Percentiles rank a stretch among this genome's conserved stretches.
phyloP scores from a whole-genome alignment of 2,113 vertebrate genomes.

The Salminus brasiliensis region DNA sequence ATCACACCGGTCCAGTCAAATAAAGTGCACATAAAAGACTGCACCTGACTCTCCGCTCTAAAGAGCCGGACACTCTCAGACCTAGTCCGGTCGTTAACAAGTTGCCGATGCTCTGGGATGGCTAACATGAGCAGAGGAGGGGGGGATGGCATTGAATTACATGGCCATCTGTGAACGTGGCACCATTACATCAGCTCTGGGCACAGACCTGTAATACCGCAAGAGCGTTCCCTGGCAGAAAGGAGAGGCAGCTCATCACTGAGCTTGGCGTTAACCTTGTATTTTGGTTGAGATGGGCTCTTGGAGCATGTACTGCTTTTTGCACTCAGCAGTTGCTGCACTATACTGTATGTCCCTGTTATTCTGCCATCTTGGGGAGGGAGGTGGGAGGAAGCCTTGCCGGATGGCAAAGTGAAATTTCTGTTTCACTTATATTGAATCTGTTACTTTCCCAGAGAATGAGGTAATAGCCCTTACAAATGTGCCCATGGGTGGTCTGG shows the following conservation, averaged over 20 bases:
- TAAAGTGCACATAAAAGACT: conserved; percentile 33
- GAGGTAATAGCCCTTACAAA: conserved; percentile 29
- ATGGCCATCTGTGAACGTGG: conserved; percentile 57
- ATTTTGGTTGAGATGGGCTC: conserved; percentile 39
- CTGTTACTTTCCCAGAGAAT: conserved; percentile 29
- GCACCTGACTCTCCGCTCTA: conserved; percentile 32
- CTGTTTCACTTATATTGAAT: conserved; percentile 29
- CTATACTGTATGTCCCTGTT: conserved; percentile 41
- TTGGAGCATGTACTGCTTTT: conserved; percentile 29
- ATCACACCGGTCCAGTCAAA: conserved; percentile 22
- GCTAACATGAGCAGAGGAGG: conserved; percentile 18
- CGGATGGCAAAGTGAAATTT: conserved; percentile 29
- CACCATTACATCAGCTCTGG: conserved; percentile 60
- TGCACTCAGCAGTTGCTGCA: conserved; percentile 27
- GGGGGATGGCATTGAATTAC: conserved; percentile 49
- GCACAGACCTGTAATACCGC: conserved; percentile 35
- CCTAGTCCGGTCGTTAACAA: conserved; percentile 33
- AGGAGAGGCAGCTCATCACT: conserved; percentile 40
- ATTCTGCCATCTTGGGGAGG: conserved; percentile 26
- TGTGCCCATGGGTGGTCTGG: conserved; percentile 12
- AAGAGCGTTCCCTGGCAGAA: conserved; percentile 34
- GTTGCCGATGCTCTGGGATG: conserved; percentile 29
- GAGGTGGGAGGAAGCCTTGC: conserved; percentile 21
- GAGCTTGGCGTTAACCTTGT: conserved; percentile 32
- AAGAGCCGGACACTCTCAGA: conserved; percentile 15